Evolutionary conservation across 2,888 invertebrate genomes (phyloP), one percentile per base, ranked within the genome.

Genomic region (Lordiphosa fenestrarum): DNA sequence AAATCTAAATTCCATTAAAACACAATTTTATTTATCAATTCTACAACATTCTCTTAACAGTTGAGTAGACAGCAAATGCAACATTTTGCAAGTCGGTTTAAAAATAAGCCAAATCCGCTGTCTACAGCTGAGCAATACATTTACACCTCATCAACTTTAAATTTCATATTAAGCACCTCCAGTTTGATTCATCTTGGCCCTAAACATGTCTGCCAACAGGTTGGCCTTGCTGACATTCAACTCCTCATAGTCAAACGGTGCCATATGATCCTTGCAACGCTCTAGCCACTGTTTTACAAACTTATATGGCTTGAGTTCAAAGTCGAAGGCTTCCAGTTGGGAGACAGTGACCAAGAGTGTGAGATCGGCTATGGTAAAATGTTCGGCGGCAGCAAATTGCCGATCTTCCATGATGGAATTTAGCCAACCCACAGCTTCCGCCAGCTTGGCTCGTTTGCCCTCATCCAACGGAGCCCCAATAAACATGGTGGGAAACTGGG

Each of bases 201-300:
- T 92, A 58, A 92, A 86, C 73, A 91, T 89, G 19, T 90, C 90
- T 3, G 91, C 92, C 47, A 94, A 74, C 1, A 91, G 89, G 33
- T 91, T 87, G 12, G 92, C 93, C 6, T 93, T 93, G 9, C 88
- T 89, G 68, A 90, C 91, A 71, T 93, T 93, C 25, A 94, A 91
- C 67, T 94, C 89, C 77, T 93, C 91, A 81, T 94, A 95, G 0
- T 93, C 95, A 68, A 91, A 93, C 2, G 92, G 92, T 41, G 92
- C 91, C 84, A 95, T 88, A 13, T 91, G 91, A 13, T 91, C 91
- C 88, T 93, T 94, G 69, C 92, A 92, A 63, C 92, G 91, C 49
- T 92, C 91, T 66, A 92, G 92, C 95, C 95, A 95, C 13, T 91
- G 91, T 3, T 88, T 86, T 6, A 93, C 76, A 53, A 91, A 90